phyloP scores from a whole-genome alignment of 2,888 invertebrate genomes.

The Patella caerulea region DNA sequence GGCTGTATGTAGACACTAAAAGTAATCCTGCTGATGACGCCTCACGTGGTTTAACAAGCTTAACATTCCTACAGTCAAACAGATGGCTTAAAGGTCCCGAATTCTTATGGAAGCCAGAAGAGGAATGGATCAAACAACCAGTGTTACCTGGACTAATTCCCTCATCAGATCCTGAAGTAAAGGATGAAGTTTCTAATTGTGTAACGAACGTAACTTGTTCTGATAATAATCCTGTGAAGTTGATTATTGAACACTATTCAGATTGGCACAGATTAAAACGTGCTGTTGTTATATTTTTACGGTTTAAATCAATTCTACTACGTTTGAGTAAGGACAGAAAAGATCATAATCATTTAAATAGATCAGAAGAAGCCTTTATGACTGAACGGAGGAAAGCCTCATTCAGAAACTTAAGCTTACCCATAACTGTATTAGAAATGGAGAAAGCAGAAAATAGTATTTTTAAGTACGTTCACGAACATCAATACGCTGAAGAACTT shows the following conservation, averaged over 20 bases:
- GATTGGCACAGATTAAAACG: background rate
- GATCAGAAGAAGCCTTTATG: no score
- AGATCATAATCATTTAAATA: no score
- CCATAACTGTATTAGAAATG: no score
- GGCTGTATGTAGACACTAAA: background rate
- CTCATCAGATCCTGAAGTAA: slow-evolving; percentile 15
- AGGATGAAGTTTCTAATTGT: background rate
- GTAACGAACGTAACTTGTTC: background rate
- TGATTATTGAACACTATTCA: background rate
- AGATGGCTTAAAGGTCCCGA: slow-evolving; percentile 22
- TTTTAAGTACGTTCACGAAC: background rate
- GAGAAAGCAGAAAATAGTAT: background rate
- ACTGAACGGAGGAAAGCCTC: no score
- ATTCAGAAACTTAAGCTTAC: no score
- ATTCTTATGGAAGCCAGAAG: slow-evolving; percentile 19
- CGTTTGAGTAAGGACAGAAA: no score
- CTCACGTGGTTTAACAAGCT: background rate
- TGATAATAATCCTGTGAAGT: background rate
- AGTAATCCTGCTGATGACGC: slow-evolving; percentile 15
- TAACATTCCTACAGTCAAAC: background rate
- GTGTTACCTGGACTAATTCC: background rate
- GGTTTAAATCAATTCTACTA: background rate
- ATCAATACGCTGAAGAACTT: background rate
- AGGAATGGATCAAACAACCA: slow-evolving; percentile 18
- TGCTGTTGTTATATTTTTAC: background rate